Base-by-base conservation (phyloP, 2,888 invertebrate species). In the Cantharis lateralis region DNA sequence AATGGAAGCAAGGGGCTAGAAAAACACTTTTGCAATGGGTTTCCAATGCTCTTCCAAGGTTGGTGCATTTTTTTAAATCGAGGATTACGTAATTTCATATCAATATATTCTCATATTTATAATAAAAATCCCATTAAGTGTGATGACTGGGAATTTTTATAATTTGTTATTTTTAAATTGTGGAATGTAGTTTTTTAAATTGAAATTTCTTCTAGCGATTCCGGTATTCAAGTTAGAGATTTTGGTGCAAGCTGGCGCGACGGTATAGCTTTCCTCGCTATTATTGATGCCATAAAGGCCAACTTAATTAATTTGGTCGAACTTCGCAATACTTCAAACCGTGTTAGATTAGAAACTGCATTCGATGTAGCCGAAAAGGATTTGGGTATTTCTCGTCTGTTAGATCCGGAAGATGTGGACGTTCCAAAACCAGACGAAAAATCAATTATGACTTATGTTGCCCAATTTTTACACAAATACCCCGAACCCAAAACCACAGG, bases 401-500 rank as follows among this genome's bases (percentile, higher is more conserved):
- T 98, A 73, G 98, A 98, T 87, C 96, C 98, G 3, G 98, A 98
- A 89, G 98, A 98, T 88, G 97, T 98, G 71, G 98, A 98, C 88
- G 97, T 98, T 24, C 94, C 95, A 26, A 96, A 96, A 87, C 98
- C 98, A 4, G 98, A 98, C 88, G 98, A 98, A 88, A 95, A 96
- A 89, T 98, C 97, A 79, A 96, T 98, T 84, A 98, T 98, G 98
- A 98, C 98, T 28, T 98, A 98, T 88, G 98, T 98, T 79, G 98
- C 98, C 62, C 98, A 98, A 90, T 98, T 98, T 89, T 91, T 98
- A 86, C 97, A 98, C 88, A 97, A 97, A 89, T 96, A 96, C 89
- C 96, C 96, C 68, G 96, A 96, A 90, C 95, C 96, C 71, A 95
- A 93, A 89, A 93, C 93, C 81, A 92, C 93, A 78, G 93, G 92